Conservation (phyloP, 2,888 invertebrate species). For the Lasioglossum malachurum region DNA sequence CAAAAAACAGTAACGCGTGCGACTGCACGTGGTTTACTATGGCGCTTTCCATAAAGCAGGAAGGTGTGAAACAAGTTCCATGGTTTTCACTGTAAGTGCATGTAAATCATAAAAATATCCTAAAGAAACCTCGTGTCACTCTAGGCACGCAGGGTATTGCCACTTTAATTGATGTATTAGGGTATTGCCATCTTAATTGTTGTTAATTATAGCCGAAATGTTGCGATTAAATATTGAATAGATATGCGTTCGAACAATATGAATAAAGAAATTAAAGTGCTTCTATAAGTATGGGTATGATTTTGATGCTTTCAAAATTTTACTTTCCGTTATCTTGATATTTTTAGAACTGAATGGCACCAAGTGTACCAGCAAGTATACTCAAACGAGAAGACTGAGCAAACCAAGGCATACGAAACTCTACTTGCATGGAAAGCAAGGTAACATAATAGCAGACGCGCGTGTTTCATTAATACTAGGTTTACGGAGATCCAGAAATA, state of each 20-base stretch:
- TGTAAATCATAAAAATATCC: background rate
- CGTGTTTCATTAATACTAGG: background rate
- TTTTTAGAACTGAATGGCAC: constrained; percentile 79
- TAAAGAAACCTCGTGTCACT: background rate
- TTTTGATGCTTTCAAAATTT: background rate
- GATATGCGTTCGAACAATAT: background rate
- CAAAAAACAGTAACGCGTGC: background rate
- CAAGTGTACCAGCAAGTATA: constrained; percentile 79
- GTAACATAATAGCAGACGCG: constrained; percentile 60
- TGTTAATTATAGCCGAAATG: background rate
- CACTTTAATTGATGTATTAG: background rate
- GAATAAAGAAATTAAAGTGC: background rate
- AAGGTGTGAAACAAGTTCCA: constrained; percentile 75
- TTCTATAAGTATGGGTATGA: background rate
- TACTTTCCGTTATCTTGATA: background rate
- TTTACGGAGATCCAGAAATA: too few species aligned
- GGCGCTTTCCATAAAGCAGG: constrained; percentile 71
- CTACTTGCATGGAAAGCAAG: constrained; percentile 82
- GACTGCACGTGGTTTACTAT: constrained; percentile 63
- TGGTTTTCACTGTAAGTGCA: constrained; percentile 79
- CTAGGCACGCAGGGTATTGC: background rate
- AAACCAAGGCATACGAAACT: constrained; percentile 77
- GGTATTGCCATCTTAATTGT: background rate
- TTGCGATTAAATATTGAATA: too few species aligned
- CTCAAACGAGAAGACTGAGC: constrained; percentile 76